phyloP scores from a whole-genome alignment of 2,888 invertebrate species.

The Tipula helvola region DNA sequence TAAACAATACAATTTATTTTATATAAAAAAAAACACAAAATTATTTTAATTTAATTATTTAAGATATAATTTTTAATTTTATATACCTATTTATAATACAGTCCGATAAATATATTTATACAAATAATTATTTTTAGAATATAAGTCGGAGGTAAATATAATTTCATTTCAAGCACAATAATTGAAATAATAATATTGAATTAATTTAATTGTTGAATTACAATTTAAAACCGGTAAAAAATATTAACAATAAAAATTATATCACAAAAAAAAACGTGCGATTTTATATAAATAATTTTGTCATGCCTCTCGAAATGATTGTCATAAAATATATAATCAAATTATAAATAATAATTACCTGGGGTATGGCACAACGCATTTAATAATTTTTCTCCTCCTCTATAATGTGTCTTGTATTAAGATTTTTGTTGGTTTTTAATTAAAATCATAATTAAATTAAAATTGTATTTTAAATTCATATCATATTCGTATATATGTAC shows the following conservation, averaged over 20 bases:
- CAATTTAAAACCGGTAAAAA: background rate
- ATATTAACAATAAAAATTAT: background rate
- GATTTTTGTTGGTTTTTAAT: background rate
- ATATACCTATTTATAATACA: background rate
- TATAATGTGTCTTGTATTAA: background rate
- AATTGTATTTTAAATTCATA: background rate
- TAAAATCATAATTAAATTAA: background rate
- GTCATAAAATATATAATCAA: background rate
- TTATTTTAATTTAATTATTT: background rate
- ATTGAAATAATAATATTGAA: background rate
- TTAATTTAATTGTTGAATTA: background rate
- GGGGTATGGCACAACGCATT: background rate
- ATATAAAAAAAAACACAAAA: background rate
- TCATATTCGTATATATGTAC: background rate
- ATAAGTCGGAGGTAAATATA: background rate
- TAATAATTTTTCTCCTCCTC: background rate
- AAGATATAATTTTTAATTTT: background rate
- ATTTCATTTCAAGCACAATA: background rate
- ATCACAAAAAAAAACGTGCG: background rate
- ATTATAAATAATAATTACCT: background rate
- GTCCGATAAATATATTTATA: background rate
- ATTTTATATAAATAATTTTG: conserved; percentile 4
- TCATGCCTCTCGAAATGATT: background rate
- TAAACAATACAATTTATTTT: background rate
- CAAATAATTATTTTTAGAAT: background rate